These are phyloP conservation scores for Nephrotoma guestfalica DNA, from an alignment of 2,888 invertebrate genomes.

Conservation along the genomic window DNA sequence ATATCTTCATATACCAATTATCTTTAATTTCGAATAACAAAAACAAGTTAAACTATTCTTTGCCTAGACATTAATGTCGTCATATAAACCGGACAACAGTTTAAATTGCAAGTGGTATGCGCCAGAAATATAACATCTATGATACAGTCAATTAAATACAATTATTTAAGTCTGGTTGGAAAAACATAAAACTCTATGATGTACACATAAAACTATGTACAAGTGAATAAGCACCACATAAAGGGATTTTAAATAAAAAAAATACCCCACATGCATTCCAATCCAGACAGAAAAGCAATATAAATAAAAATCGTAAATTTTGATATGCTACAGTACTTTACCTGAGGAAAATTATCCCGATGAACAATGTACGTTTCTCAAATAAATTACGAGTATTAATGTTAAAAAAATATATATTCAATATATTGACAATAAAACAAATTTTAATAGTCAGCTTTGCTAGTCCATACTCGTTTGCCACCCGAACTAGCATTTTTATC, in stretches of 20 bases:
- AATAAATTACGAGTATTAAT: neutral
- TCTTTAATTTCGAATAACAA: too few relatives aligned
- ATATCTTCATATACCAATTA: too few relatives aligned
- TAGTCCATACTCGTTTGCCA: slow-evolving; percentile 27
- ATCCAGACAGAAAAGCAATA: neutral
- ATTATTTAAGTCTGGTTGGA: too few relatives aligned
- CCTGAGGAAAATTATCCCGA: neutral
- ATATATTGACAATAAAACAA: neutral
- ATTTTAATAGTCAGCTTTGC: slow-evolving; percentile 27
- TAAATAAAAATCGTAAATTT: too few relatives aligned
- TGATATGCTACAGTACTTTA: neutral
- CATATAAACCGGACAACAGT: too few relatives aligned
- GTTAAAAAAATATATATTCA: neutral
- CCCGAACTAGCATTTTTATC: slow-evolving; percentile 28
- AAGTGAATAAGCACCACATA: neutral
- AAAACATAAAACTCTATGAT: too few relatives aligned
- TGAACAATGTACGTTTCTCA: neutral
- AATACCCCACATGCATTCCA: neutral
- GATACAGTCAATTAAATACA: too few relatives aligned
- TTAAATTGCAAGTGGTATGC: too few relatives aligned
- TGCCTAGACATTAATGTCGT: too few relatives aligned
- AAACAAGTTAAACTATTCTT: too few relatives aligned
- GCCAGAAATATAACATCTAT: too few relatives aligned
- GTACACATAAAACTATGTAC: too few relatives aligned
- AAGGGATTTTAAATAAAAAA: neutral